Evolutionary conservation across 2,888 invertebrate species (phyloP).

Genomic region (Terebella lapidaria): DNA sequence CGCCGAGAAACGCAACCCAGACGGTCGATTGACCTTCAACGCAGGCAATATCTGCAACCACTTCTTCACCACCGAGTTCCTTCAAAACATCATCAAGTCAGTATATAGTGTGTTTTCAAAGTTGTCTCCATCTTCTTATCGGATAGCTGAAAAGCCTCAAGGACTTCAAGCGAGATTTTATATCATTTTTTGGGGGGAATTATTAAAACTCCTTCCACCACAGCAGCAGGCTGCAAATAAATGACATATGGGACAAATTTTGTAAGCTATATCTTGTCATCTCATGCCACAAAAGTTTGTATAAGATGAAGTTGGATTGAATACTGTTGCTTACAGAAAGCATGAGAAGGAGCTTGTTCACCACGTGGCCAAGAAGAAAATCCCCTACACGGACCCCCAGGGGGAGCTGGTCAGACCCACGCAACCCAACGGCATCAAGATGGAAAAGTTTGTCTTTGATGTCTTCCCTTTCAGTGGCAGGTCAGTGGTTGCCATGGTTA

Average conservation of each 20-base stretch:
- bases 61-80: constrained; percentile 84
- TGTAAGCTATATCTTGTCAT: too few relatives aligned
- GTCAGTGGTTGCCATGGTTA: too few relatives aligned
- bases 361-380: constrained; percentile 96
- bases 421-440: constrained; percentile 90
- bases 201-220: too few relatives aligned
- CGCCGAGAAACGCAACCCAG: constrained; percentile 68
- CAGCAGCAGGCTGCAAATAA: too few relatives aligned
- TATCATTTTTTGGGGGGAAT: too few relatives aligned
- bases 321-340: too few relatives aligned
- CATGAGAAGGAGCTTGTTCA: constrained; percentile 71
- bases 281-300: too few relatives aligned
- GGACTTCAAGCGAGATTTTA: too few relatives aligned
- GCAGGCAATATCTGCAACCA: constrained; percentile 99
- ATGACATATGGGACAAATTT: too few relatives aligned
- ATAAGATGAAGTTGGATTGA: too few relatives aligned
- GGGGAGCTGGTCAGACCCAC: constrained; percentile 65
- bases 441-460: constrained; percentile 99
- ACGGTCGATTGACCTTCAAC: constrained; percentile 80
- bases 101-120: constrained; percentile 26
- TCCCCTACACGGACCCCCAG: constrained; percentile 76
- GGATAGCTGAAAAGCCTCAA: too few relatives aligned
- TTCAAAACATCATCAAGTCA: constrained; percentile 67
- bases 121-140: too few relatives aligned
- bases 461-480: constrained; percentile 63